Percentiles rank a stretch among this genome's conserved stretches.
Conservation (phyloP, 2,797 vertebrate genomes). For the Megalops cyprinoides region DNA sequence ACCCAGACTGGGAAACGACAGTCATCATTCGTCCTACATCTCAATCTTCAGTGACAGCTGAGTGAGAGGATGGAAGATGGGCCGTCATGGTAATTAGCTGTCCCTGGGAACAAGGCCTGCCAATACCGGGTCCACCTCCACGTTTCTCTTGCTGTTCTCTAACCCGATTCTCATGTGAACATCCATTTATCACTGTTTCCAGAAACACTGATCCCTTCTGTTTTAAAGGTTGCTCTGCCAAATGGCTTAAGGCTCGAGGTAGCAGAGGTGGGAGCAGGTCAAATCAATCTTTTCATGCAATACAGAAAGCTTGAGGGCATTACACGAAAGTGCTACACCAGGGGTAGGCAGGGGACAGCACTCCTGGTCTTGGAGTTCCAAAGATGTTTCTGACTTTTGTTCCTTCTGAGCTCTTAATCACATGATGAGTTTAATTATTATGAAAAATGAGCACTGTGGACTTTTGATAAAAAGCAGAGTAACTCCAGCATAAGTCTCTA, state of each 20-base stretch:
- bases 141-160: too few relatives aligned
- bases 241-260: neutral
- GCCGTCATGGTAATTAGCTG: slow-evolving; percentile 15
- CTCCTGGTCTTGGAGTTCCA: too few relatives aligned
- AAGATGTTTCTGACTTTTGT: too few relatives aligned
- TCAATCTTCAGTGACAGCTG: slow-evolving; percentile 13
- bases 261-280: neutral
- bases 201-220: slow-evolving; percentile 12
- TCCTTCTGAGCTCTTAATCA: too few relatives aligned
- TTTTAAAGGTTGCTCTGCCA: neutral
- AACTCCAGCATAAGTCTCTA: too few relatives aligned
- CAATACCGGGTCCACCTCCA: neutral
- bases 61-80: neutral
- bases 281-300: slow-evolving; percentile 22
- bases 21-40: neutral
- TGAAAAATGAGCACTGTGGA: too few relatives aligned
- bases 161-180: neutral
- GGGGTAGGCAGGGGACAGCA: too few relatives aligned
- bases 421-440: too few relatives aligned
- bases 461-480: too few relatives aligned
- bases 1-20: neutral
- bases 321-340: neutral
- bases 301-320: neutral
- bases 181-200: slow-evolving; percentile 17
- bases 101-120: neutral